Evolutionary conservation across 2,888 invertebrate genomes (phyloP), one percentile per base, ranked within the genome.

Genomic region (Chaitophorus viminalis): DNA sequence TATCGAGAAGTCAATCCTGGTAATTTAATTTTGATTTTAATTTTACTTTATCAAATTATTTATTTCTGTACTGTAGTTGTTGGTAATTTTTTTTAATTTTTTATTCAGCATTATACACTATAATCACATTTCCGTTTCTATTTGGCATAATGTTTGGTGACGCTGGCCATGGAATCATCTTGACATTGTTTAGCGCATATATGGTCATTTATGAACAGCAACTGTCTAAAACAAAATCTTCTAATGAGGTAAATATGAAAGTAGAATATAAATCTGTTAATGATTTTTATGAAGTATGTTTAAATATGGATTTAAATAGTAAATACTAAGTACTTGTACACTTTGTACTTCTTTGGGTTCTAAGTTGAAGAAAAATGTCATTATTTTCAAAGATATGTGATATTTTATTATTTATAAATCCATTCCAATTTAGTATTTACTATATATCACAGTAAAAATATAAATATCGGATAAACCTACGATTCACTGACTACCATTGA

Each of bases 1-100:
- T 99, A 99, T 92, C 93, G 97, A 89, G 98, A 99, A 92, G 95
- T 96, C 89, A 99, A 98, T 92, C 97, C 97, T 90, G 95, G 95
- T 95, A 91, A n/a, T n/a, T n/a, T n/a, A 89, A 89, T 85, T 70
- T 29, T 6, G 79, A 70, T 82, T n/a, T 68, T n/a, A 14, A 46
- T 46, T 72, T 31, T 60, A 36, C 18, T 88, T 46, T 39, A 39
- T 46, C 17, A n/a, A 70, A n/a, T 54, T 54, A 54, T 74, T 75
- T 76, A 68, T 76, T n/a, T 65, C 14, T 31, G 18, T 74, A 70
- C 46, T 36, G 33, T 82, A 46, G 17, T 79, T 60, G 1, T 21
- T 70, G 21, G 54, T 77, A n/a, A 65, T 33, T 18, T 77, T 5
- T 46, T 39, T 75, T 29, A 3, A 5, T 68, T 77, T 74, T 82